phyloP scores from a whole-genome alignment of 2,797 vertebrate genomes.

The Perodicticus potto region DNA sequence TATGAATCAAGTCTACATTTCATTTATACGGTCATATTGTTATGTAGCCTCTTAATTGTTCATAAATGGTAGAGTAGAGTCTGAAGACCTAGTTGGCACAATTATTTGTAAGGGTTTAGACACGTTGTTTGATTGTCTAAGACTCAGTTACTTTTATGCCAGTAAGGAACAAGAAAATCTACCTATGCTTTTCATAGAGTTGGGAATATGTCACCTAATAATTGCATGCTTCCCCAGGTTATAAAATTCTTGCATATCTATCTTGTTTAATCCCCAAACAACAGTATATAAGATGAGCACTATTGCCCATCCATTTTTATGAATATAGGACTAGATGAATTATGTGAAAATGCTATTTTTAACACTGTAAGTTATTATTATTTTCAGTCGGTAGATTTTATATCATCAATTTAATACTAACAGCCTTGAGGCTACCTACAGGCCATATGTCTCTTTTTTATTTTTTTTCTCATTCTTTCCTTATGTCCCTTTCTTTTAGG shows the following conservation, averaged over 20 bases:
- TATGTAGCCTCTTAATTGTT: constrained; percentile 60
- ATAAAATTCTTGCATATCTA: constrained; percentile 55
- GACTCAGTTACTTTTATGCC: constrained; percentile 42
- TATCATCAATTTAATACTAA: constrained; percentile 56
- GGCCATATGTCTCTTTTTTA: constrained; percentile 7
- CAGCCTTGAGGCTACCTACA: background rate
- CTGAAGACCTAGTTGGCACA: background rate
- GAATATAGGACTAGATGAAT: background rate
- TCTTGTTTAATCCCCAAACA: constrained; percentile 57
- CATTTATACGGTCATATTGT: constrained; percentile 29
- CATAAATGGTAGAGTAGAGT: constrained; percentile 1
- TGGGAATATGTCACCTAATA: constrained; percentile 47
- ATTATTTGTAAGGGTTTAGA: background rate
- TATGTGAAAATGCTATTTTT: constrained; percentile 57
- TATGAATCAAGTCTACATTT: constrained; percentile 11
- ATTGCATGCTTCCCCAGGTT: background rate
- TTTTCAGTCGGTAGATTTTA: constrained; percentile 50
- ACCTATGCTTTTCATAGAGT: background rate
- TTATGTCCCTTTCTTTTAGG: constrained; percentile 30
- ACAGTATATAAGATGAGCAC: background rate
- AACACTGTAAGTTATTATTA: constrained; percentile 36
- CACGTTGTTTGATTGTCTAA: background rate
- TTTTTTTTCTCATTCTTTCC: constrained; percentile 10
- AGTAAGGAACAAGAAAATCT: constrained; percentile 17
- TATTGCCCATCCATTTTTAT: constrained; percentile 50